These are phyloP conservation scores for Halictus rubicundus DNA, from an alignment of 1,140 invertebrate species.

Conservation along the genomic window DNA sequence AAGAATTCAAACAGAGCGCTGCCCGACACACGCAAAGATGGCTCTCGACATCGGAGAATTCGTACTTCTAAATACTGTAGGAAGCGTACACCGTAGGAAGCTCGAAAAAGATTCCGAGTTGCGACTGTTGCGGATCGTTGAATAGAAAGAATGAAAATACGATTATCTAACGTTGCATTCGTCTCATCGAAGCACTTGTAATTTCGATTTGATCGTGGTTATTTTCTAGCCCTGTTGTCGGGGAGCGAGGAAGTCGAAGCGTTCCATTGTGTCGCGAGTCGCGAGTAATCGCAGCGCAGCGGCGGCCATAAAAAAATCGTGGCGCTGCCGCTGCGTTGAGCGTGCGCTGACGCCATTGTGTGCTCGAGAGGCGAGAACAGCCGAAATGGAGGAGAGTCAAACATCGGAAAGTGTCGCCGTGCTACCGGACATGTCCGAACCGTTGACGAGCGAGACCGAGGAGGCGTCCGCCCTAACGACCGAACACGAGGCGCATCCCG, in stretches of 20 bases:
- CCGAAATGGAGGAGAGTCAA: constrained; percentile 81
- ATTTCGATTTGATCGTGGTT: constrained; percentile 5
- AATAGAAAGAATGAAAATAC: constrained; percentile 13
- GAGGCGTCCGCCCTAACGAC: constrained; percentile 73
- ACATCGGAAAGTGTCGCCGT: constrained; percentile 82
- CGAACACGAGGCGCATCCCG: constrained; percentile 79
- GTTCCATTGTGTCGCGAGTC: not conserved
- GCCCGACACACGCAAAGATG: constrained; percentile 21
- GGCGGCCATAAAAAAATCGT: constrained; percentile 2
- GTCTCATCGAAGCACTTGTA: not conserved
- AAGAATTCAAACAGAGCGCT: constrained; percentile 22
- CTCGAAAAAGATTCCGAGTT: not conserved
- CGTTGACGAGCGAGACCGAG: constrained; percentile 81
- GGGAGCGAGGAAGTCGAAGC: constrained; percentile 11
- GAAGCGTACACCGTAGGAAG: constrained; percentile 1
- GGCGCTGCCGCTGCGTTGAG: constrained; percentile 45
- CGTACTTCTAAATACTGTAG: not conserved
- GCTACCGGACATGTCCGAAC: constrained; percentile 83
- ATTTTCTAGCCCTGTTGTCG: not conserved
- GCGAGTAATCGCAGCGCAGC: constrained; percentile 22
- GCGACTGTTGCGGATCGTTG: not conserved
- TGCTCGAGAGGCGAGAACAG: constrained; percentile 68
- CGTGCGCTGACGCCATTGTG: constrained; percentile 58
- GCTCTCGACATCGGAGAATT: constrained; percentile 12
- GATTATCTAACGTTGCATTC: not conserved